Base-by-base conservation (phyloP, 2,888 invertebrate species). In the Drosophila subsilvestris region DNA sequence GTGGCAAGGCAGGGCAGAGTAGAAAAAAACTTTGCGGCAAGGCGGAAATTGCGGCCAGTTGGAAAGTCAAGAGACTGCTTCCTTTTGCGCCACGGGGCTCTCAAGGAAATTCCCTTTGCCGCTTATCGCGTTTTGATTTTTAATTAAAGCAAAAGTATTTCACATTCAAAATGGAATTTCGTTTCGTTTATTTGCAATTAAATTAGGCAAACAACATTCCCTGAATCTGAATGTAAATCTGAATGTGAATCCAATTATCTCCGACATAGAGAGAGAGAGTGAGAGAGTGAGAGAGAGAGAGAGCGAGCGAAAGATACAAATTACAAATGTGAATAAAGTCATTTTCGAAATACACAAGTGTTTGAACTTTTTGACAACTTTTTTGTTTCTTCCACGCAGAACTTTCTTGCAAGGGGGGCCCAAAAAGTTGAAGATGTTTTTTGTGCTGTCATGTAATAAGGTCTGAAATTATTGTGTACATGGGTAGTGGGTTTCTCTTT, bases 61-160 rank as follows among this genome's bases (percentile, higher is more conserved):
- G 78, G 55, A 73, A 78, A 84, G 81, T 80, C 76, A 77, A 75
- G 78, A 68, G 76, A 66, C 77, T 68, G 54, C 65, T 65, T 57
- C 50, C 50, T 50, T 18, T 27, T 25, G 49, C 6, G 25, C 25
- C 14, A 37, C 5, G 27, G 10, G 0, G 49, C n/a, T 27, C 42
- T 54, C 17, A 6, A 12, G 42, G 56, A 65, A 58, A 62, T 74
- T 63, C 74, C 74, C 56, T 60, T 63, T 68, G 56, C 49, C 65
- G 79, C 86, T 86, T 83, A 83, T 83, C 83, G 81, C 76, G 68
- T 78, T 83, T 83, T 86, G 84, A 86, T 83, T 83, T 83, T 86
- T 86, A 83, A 83, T 83, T 83, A 86, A 84, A 86, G 72, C 71
- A 71, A 83, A 83, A 80, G 75, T 76, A 75, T 73, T 80, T 83